These are phyloP conservation scores for Sesia apiformis DNA, from an alignment of 2,888 invertebrate genomes.

Conservation along the genomic window DNA sequence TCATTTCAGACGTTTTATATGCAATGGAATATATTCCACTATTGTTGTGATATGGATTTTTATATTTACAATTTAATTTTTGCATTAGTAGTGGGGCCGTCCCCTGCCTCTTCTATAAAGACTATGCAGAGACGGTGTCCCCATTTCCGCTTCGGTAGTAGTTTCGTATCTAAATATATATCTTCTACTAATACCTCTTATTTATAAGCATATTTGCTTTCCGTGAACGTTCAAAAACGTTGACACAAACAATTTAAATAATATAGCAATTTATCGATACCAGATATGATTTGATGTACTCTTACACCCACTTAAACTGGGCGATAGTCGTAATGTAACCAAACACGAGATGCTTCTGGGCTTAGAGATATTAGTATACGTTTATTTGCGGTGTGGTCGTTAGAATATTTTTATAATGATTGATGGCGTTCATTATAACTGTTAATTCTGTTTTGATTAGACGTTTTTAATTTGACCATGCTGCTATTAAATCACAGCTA, in stretches of 20 bases:
- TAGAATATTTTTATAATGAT: constrained; percentile 39
- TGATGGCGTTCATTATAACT: constrained; percentile 35
- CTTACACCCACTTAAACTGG: constrained; percentile 15
- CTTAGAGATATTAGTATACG: constrained; percentile 17
- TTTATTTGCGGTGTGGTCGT: constrained; percentile 33
- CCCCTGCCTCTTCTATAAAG: too few species aligned
- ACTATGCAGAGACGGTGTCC: too few species aligned
- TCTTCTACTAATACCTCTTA: too few species aligned
- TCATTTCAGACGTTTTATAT: too few species aligned
- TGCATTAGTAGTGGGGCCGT: too few species aligned
- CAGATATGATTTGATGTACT: constrained; percentile 39
- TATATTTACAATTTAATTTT: too few species aligned
- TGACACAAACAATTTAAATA: constrained; percentile 37
- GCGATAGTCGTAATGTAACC: constrained; percentile 9
- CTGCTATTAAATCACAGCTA: constrained; percentile 23
- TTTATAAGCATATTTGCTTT: too few species aligned
- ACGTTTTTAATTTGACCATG: constrained; percentile 32
- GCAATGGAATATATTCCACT: too few species aligned
- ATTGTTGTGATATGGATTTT: too few species aligned
- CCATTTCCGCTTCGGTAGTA: too few species aligned
- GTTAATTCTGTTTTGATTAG: constrained; percentile 38
- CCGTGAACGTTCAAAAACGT: too few species aligned
- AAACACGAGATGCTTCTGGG: constrained; percentile 22
- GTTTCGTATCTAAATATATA: too few species aligned
- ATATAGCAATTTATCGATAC: constrained; percentile 48